A percentile compares a stretch with the other conserved stretches of the same genome.
phyloP scores from a whole-genome alignment of 2,113 vertebrate genomes.

The Varanus salvator region DNA sequence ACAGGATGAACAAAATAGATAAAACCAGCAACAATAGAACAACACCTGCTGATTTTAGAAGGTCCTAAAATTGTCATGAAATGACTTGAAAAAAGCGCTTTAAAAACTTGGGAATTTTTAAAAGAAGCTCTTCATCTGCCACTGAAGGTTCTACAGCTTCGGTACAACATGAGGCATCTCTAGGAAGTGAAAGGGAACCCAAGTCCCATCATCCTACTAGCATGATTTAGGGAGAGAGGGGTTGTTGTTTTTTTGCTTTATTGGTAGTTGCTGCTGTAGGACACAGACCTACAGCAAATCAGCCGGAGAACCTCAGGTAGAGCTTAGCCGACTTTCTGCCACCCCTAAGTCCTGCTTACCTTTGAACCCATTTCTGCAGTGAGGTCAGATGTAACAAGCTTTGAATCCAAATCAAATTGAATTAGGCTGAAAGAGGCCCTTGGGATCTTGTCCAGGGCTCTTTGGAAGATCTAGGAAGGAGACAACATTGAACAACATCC shows the following conservation, averaged over 20 bases:
- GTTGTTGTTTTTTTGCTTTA: too few species aligned
- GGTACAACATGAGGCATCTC: too few species aligned
- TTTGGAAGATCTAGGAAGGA: slow-evolving; percentile 78
- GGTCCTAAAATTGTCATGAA: too few species aligned
- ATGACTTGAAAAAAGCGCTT: too few species aligned
- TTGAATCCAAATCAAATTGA: slow-evolving; percentile 76
- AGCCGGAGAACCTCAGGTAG: background rate
- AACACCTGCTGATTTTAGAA: too few species aligned
- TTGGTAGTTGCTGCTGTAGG: background rate
- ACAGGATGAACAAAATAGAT: too few species aligned
- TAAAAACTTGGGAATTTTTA: too few species aligned
- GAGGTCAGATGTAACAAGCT: slow-evolving; percentile 27
- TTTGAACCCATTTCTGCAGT: slow-evolving; percentile 60
- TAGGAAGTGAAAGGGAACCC: background rate
- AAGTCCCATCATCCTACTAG: background rate
- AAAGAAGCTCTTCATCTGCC: too few species aligned
- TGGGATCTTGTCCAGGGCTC: slow-evolving; percentile 74
- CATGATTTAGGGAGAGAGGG: too few species aligned
- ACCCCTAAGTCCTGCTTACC: slow-evolving; percentile 29
- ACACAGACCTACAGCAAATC: background rate
- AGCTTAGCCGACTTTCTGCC: too few species aligned
- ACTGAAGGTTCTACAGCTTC: too few species aligned
- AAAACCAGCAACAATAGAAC: too few species aligned
- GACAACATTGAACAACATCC: background rate
- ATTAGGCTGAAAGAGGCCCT: slow-evolving; percentile 82